Percentiles rank a stretch among this genome's conserved stretches.
These are phyloP conservation scores for Lithodes maja DNA, from an alignment of 2,888 invertebrate genomes.

Conservation along the genomic window DNA sequence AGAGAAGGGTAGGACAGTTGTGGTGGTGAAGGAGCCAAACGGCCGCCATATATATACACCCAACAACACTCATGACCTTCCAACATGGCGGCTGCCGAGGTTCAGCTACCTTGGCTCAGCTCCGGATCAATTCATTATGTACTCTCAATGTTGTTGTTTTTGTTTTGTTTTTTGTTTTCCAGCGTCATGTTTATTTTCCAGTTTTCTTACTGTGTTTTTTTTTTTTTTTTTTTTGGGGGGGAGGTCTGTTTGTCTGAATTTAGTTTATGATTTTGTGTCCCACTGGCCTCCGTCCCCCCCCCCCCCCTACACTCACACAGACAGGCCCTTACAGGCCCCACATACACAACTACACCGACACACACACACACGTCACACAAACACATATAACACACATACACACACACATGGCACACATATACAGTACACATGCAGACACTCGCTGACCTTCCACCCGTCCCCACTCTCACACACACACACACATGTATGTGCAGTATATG, in stretches of 20 bases:
- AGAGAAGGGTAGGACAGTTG: not conserved
- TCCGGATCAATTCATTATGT: not conserved
- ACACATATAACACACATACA: too few species aligned
- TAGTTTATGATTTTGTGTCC: not conserved
- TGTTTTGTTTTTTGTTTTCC: not conserved
- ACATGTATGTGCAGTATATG: too few species aligned
- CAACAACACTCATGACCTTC: not conserved
- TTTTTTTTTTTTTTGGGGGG: not conserved
- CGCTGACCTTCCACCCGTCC: too few species aligned
- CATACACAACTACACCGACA: too few species aligned
- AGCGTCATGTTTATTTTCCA: not conserved
- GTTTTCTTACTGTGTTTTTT: not conserved
- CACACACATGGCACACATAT: too few species aligned
- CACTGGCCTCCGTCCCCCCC: too few species aligned
- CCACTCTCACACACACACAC: too few species aligned
- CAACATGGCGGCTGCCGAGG: not conserved
- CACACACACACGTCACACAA: too few species aligned
- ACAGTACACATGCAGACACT: too few species aligned
- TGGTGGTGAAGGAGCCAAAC: not conserved
- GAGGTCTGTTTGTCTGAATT: not conserved
- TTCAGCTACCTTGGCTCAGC: not conserved
- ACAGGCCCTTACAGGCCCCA: too few species aligned
- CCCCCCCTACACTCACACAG: too few species aligned
- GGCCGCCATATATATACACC: not conserved
- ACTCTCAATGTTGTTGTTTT: not conserved